Base-by-base conservation (phyloP, 2,113 vertebrate genomes). In the Psephotus haematonotus region DNA sequence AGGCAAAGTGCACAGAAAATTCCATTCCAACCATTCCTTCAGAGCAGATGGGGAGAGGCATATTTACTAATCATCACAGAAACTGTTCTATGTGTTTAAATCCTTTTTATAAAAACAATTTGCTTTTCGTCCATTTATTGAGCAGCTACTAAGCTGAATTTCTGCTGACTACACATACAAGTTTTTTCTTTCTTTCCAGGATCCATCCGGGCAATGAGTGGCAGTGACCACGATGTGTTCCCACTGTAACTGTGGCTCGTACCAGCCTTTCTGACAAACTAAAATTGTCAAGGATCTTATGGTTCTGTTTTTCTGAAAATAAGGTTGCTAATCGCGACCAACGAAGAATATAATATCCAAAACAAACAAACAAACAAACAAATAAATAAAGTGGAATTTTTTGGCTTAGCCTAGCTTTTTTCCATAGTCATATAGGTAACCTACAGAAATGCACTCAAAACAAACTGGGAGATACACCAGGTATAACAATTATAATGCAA, bases 1-100 rank as follows among this genome's bases (percentile, higher is more conserved):
- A 65, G 71, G 52, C 89, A 92, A 94, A 96, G 79, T 44, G 75
- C 87, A 91, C 31, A 92, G 91, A 80, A 91, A 94, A 78, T 95
- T 55, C 83, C 93, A 90, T 69, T 49, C 78, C 80, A 95, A 29
- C 63, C 86, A 78, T 95, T 92, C 90, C 68, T 92, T 82, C 88
- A 77, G 72, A 96, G 70, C 84, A 95, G 93, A 94, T 89, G 86
- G 84, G 23, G 24, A 91, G 13, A 77, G 9, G 31, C 44, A 77
- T 89, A 74, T 91, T 93, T 81, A 82, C 35, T 53, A 91, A 79
- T 78, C 79, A 88, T 91, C 68, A 79, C 44, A 85, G 70, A 91
- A 92, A 64, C 59, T 50, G 29, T 46, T 88, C 19, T 24, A 86
- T 63, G 49, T 81, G 11, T 64, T 82, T 80, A 85, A 79, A 50